phyloP scores from a whole-genome alignment of 2,888 invertebrate species.

The Glyphotaelius pellucidus region DNA sequence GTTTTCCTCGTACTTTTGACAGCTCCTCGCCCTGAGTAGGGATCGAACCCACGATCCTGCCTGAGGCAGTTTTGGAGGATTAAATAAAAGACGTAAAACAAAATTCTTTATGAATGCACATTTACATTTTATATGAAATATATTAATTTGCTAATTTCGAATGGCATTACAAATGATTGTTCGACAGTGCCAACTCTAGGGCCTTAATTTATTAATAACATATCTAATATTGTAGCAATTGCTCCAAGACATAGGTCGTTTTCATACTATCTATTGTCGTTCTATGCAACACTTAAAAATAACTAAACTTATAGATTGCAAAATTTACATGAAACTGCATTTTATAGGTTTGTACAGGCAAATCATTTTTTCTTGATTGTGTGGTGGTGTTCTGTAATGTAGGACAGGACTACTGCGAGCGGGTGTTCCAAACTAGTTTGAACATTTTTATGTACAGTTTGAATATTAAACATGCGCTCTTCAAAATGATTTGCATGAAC shows the following conservation, averaged over 20 bases:
- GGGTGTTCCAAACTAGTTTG: no score
- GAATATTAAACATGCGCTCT: no score
- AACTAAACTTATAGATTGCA: constrained; percentile 17
- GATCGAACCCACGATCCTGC: neutral
- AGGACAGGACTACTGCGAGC: no score
- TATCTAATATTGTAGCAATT: neutral
- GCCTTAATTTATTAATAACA: neutral
- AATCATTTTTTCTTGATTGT: neutral
- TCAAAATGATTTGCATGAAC: no score
- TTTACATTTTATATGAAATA: neutral
- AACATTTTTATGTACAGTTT: no score
- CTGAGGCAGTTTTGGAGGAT: no score
- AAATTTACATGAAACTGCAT: constrained; percentile 23
- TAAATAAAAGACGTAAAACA: neutral
- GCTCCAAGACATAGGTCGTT: neutral
- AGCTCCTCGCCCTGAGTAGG: neutral
- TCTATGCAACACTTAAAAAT: constrained; percentile 2
- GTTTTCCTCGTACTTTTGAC: neutral
- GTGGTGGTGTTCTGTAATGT: no score
- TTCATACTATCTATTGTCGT: neutral
- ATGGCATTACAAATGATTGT: constrained; percentile 25
- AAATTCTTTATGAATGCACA: neutral
- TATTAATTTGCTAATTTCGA: neutral
- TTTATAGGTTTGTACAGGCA: neutral
- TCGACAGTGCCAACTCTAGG: neutral